phyloP scores from a whole-genome alignment of 2,888 invertebrate species.

The Sinodicranocentrus sp. region DNA sequence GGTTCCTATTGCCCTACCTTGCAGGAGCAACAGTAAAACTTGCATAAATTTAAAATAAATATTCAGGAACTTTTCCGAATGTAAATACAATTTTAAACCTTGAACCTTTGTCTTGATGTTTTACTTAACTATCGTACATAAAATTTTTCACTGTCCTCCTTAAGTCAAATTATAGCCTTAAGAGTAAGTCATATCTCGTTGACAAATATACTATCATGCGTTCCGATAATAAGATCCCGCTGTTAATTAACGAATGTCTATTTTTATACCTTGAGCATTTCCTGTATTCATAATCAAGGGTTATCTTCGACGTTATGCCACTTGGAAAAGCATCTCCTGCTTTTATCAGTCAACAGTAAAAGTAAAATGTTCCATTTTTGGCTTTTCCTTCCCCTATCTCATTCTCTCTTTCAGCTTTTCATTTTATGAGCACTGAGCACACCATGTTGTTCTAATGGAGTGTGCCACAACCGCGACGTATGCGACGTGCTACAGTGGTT shows the following conservation, averaged over 20 bases:
- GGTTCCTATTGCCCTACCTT: no score
- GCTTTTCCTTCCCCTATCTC: constrained; percentile 20
- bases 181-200: constrained; percentile 4
- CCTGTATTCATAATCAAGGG: not conserved
- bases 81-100: no score
- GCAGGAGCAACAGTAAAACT: no score
- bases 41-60: no score
- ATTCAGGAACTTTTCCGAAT: no score
- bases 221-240: constrained; percentile 14
- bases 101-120: no score
- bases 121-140: no score
- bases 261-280: constrained; percentile 2
- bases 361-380: constrained; percentile 64
- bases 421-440: constrained; percentile 4
- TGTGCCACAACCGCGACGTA: constrained; percentile 37
- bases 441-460: constrained; percentile 50
- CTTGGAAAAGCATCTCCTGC: constrained; percentile 6
- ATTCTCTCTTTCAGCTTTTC: constrained; percentile 19
- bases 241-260: constrained; percentile 22
- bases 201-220: not conserved
- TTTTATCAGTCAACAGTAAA: constrained; percentile 59
- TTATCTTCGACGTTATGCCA: not conserved
- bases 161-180: not conserved
- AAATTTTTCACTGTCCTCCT: not conserved
- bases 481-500: constrained; percentile 35